Evolutionary conservation across 2,113 vertebrate genomes (phyloP).

Genomic region (Vimba vimba): DNA sequence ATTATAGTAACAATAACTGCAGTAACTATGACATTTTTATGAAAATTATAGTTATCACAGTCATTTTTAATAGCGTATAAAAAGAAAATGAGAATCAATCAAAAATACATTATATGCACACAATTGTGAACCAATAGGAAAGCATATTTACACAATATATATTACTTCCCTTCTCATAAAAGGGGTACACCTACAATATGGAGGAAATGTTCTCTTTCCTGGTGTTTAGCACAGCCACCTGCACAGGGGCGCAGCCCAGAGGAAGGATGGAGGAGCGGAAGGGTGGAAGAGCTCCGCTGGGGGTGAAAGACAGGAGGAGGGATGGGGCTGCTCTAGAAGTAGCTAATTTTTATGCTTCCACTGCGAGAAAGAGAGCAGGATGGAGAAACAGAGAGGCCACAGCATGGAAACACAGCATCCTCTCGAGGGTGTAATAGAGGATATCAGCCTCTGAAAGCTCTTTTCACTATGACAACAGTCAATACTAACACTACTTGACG

Average conservation of each 20-base stretch:
- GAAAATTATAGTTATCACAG: background rate
- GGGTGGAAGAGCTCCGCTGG: slow-evolving; percentile 7
- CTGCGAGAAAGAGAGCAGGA: slow-evolving; percentile 38
- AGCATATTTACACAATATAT: background rate
- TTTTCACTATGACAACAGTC: background rate
- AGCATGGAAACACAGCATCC: slow-evolving; percentile 32
- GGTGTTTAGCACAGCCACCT: slow-evolving; percentile 50
- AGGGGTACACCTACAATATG: slow-evolving; percentile 3
- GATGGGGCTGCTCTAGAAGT: background rate
- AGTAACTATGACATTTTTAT: too few species aligned
- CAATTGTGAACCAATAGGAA: slow-evolving; percentile 1
- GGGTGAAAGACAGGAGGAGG: background rate
- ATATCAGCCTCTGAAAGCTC: slow-evolving; percentile 8
- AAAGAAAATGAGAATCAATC: background rate
- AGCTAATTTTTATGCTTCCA: background rate
- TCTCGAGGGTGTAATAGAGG: slow-evolving; percentile 25
- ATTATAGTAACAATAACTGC: background rate
- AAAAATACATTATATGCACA: background rate
- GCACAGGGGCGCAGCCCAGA: slow-evolving; percentile 47
- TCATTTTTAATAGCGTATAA: background rate
- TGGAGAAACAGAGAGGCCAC: background rate
- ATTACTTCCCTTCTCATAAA: slow-evolving; percentile 22
- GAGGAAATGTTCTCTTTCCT: slow-evolving; percentile 50
- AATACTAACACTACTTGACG: background rate
- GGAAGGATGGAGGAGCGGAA: slow-evolving; percentile 41